Evolutionary conservation across 2,113 vertebrate genomes (phyloP).

Genomic region (Lates calcarifer): DNA sequence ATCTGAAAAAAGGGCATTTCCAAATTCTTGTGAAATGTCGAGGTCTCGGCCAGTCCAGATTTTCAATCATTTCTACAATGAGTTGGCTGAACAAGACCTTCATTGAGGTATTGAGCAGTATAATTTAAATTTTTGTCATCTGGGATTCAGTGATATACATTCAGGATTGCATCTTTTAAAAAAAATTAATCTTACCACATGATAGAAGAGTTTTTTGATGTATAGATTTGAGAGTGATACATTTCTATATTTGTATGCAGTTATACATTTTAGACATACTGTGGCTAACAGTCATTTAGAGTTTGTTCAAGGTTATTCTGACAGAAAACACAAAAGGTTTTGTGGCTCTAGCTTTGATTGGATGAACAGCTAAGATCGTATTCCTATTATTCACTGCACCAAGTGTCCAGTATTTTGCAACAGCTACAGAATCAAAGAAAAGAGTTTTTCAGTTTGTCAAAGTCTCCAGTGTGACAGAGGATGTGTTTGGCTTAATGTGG

Average conservation of each 20-base stretch:
- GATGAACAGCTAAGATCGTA: constrained; percentile 9
- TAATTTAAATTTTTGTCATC: constrained; percentile 45
- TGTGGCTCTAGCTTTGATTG: constrained; percentile 14
- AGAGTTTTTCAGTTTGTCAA: constrained; percentile 23
- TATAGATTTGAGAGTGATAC: no score
- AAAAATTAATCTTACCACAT: background rate
- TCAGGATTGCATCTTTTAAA: constrained; percentile 21
- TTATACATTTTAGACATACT: constrained; percentile 22
- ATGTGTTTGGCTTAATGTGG: background rate
- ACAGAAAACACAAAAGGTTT: constrained; percentile 5
- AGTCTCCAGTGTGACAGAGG: constrained; percentile 14
- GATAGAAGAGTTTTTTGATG: background rate
- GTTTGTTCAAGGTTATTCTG: constrained; percentile 35
- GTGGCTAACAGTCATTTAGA: constrained; percentile 21
- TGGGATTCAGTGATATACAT: constrained; percentile 31
- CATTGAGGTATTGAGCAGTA: constrained; percentile 22
- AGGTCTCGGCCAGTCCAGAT: constrained; percentile 46
- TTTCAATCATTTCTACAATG: constrained; percentile 53
- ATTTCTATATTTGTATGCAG: no score
- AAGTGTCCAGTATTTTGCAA: background rate
- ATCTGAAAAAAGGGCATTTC: constrained; percentile 40
- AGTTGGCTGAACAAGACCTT: constrained; percentile 9
- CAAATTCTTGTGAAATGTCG: constrained; percentile 40
- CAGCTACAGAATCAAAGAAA: constrained; percentile 24
- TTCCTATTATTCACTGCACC: constrained; percentile 13